A percentile compares a stretch with the other conserved stretches of the same genome.
Evolutionary conservation across 2,797 vertebrate genomes (phyloP).

Genomic region (Cynopterus sphinx): DNA sequence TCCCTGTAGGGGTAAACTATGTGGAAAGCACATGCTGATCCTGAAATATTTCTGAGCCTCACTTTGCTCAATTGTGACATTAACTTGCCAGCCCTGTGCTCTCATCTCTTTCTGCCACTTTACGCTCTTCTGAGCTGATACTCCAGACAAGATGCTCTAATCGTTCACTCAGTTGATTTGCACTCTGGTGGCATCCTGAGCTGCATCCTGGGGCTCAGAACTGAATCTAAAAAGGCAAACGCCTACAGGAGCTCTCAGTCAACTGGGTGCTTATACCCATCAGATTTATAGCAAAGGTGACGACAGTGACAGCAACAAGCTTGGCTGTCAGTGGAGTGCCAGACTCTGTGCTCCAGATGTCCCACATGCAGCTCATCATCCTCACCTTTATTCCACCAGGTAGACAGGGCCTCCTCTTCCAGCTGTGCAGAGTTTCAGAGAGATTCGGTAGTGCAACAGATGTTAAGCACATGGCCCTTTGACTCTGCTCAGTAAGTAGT

Average conservation of each 20-base stretch:
- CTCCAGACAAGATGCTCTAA: background rate
- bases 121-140: background rate
- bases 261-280: background rate
- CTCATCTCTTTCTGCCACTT: background rate
- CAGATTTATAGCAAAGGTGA: background rate
- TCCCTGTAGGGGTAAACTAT: background rate
- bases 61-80: background rate
- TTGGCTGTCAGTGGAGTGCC: rapidly evolving
- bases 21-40: background rate
- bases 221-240: background rate
- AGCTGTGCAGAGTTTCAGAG: background rate
- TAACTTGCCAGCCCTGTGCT: background rate
- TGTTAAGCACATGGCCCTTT: background rate
- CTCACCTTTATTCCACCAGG: background rate
- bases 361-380: background rate
- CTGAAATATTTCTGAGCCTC: background rate
- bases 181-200: background rate
- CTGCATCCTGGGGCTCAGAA: background rate
- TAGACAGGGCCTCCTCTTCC: background rate
- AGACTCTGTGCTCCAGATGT: rapidly evolving
- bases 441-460: background rate
- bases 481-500: background rate
- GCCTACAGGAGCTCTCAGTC: background rate
- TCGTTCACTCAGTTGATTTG: background rate
- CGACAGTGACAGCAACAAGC: background rate